A percentile compares a stretch with the other conserved stretches of the same genome.
phyloP scores from a whole-genome alignment of 2,113 vertebrate species.

The Agelaius phoeniceus region DNA sequence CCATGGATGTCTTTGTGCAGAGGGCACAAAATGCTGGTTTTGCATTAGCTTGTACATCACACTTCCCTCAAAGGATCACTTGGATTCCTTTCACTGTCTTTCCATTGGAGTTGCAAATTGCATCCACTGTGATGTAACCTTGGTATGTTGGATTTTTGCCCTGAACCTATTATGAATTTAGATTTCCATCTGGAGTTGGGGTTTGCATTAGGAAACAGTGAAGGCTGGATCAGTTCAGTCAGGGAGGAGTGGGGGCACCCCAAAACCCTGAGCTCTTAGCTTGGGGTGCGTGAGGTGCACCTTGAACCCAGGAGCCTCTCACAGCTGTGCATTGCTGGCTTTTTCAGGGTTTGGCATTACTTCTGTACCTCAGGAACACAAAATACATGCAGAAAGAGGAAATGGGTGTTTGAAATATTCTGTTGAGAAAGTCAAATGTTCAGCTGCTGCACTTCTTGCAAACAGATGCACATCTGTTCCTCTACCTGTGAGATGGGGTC shows the following conservation, averaged over 20 bases:
- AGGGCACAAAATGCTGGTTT: not conserved
- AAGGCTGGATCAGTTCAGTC: not conserved
- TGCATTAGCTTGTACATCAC: not conserved
- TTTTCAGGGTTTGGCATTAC: not conserved
- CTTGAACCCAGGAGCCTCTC: not conserved
- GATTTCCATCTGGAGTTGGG: slow-evolving; percentile 11
- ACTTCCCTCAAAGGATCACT: not conserved
- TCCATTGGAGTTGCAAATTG: not conserved
- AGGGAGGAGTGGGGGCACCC: not conserved
- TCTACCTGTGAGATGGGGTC: not conserved
- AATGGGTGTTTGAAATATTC: not conserved
- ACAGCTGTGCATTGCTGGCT: not conserved
- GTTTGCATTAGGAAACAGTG: not conserved
- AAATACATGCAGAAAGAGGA: not conserved
- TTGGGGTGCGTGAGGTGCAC: not conserved
- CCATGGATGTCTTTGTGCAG: not conserved
- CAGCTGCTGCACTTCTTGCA: not conserved
- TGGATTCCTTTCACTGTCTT: not conserved
- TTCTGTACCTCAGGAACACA: not conserved
- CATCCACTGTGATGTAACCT: not conserved
- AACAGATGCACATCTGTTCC: not conserved
- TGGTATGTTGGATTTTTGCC: not conserved
- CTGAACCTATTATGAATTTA: not conserved
- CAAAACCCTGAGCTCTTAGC: not conserved
- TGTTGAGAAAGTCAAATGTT: not conserved